Conservation (phyloP, 1,140 invertebrate genomes). For the Sycophila sp. region DNA sequence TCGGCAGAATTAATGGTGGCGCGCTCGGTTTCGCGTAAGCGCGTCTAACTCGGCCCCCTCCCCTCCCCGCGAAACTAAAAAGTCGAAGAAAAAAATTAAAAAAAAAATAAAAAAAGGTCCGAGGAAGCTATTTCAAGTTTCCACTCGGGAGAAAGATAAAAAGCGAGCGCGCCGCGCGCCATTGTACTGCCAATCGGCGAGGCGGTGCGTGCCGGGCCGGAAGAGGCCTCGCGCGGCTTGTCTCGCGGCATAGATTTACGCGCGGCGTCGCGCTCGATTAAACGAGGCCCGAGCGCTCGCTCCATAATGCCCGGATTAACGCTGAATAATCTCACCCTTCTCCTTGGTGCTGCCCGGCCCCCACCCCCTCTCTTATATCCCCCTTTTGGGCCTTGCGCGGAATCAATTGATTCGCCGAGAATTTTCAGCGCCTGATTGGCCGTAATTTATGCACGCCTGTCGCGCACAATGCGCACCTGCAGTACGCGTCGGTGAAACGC, state of each 20-base stretch:
- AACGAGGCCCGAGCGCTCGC: not conserved
- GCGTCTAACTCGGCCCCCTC: not conserved
- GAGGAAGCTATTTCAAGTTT: slow-evolving; percentile 33
- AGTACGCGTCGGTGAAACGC: not conserved
- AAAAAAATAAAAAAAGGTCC: slow-evolving; percentile 19
- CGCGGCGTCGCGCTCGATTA: slow-evolving; percentile 22
- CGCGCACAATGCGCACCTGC: not conserved
- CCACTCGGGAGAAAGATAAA: slow-evolving; percentile 6
- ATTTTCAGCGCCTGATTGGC: slow-evolving; percentile 4
- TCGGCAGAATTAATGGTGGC: slow-evolving; percentile 61
- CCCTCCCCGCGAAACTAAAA: not conserved
- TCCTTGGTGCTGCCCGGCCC: no score
- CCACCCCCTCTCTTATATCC: no score
- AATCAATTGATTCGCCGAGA: slow-evolving; percentile 9
- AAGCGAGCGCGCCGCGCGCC: not conserved
- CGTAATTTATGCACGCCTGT: slow-evolving; percentile 6
- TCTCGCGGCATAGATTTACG: slow-evolving; percentile 32
- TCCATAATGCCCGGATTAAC: not conserved
- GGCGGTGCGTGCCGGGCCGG: not conserved
- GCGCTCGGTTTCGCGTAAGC: slow-evolving; percentile 2
- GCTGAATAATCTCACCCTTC: not conserved
- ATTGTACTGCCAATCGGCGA: slow-evolving; percentile 33
- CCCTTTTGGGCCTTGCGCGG: not conserved
- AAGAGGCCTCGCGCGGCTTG: slow-evolving; percentile 12
- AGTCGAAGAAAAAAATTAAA: not conserved